Evolutionary conservation across 2,113 vertebrate species (phyloP), one percentile per base, ranked within the genome.

Genomic region (Anser cygnoides): DNA sequence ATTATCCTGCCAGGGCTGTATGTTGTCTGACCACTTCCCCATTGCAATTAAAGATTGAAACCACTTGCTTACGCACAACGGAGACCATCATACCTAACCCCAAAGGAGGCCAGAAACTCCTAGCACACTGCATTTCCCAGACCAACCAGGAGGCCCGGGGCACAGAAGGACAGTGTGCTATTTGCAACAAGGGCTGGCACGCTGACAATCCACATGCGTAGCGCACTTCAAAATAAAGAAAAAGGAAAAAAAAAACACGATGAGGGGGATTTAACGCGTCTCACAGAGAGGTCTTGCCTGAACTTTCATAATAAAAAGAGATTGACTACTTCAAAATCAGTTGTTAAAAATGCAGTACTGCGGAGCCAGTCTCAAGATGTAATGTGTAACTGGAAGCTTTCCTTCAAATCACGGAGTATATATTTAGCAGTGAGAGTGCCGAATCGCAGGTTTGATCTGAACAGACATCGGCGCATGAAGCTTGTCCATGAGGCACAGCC

Each of bases 31-130:
- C 98, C 98, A 98, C 98, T 98, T 98, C 98, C 98, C 94, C 92
- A 96, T 98, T 96, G 98, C 98, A 98, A 98, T 98, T 97, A 98
- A 98, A 97, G 98, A 97, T 84, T 96, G 90, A 98, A 97, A 98
- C 98, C 98, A 97, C 98, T 98, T 97, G 98, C 98, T 98, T 98
- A 98, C 98, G 98, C 98, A 98, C 98, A 97, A 98, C 97, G 92
- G 97, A 98, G 98, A 97, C 97, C 97, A 97, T 97, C 97, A 96
- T 97, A 97, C 95, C 77, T 97, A 98, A 98, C 98, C 98, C 98
- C 97, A 98, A 96, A 98, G 96, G 93, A 98, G 96, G 96, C 96
- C 98, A 98, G 98, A 98, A 98, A 97, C 98, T 98, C 97, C 97
- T 95, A 97, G 97, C 84, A 89, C 78, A 90, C 77, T 96, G 94